Evolutionary conservation across 2,797 vertebrate genomes (phyloP).

Genomic region (Balearica regulorum): DNA sequence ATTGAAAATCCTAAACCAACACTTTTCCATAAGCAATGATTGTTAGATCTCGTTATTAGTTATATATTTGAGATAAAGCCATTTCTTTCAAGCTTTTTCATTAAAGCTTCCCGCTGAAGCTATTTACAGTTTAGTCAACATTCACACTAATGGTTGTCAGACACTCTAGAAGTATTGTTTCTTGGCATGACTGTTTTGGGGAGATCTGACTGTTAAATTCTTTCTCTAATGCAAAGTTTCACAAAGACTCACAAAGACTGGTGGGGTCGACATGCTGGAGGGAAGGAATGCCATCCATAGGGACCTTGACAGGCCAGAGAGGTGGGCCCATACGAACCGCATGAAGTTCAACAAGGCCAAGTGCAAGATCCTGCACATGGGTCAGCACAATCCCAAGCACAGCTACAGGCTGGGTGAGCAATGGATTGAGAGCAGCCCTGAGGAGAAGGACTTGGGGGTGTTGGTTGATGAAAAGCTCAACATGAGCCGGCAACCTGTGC

Average conservation of each 20-base stretch:
- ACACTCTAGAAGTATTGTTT: neutral
- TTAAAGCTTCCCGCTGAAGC: constrained; percentile 15
- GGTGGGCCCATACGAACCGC: too few relatives aligned
- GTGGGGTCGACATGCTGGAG: too few relatives aligned
- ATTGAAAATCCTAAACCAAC: neutral
- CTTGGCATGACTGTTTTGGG: neutral
- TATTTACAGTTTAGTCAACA: constrained; percentile 19
- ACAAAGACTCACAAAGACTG: neutral
- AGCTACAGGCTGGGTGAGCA: too few relatives aligned
- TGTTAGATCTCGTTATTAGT: neutral
- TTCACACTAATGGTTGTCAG: neutral
- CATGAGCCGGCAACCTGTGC: too few relatives aligned
- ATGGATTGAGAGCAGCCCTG: too few relatives aligned
- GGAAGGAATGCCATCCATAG: too few relatives aligned
- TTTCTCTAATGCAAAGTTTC: constrained; percentile 8
- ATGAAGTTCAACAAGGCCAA: too few relatives aligned
- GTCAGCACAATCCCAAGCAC: too few relatives aligned
- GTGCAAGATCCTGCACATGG: too few relatives aligned
- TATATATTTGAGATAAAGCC: neutral
- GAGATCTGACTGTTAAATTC: constrained; percentile 15
- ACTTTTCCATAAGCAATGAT: neutral
- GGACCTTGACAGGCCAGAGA: too few relatives aligned
- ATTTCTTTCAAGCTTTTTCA: constrained; percentile 6
- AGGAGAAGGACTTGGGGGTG: too few relatives aligned
- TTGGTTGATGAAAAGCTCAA: too few relatives aligned